A percentile compares a stretch with the other conserved stretches of the same genome.
These are phyloP conservation scores for Gambelia wislizenii DNA, from an alignment of 2,797 vertebrate genomes.

Conservation along the genomic window DNA sequence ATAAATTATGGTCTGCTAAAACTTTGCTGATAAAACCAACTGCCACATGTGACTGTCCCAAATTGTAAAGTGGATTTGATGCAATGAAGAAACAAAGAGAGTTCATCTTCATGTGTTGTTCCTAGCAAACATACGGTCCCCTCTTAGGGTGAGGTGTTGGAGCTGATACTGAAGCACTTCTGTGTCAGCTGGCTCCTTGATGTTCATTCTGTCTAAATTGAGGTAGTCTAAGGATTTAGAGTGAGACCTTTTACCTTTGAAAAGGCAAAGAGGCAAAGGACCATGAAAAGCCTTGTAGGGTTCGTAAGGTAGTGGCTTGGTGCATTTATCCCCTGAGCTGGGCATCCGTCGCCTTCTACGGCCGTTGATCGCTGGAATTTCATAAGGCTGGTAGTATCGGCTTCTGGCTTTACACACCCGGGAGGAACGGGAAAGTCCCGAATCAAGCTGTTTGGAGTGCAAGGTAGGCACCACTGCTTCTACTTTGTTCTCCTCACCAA, in stretches of 20 bases:
- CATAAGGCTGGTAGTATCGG: constrained; percentile 94
- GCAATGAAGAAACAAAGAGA: constrained; percentile 60
- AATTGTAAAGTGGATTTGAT: constrained; percentile 55
- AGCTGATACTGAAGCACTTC: constrained; percentile 95
- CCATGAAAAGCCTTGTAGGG: constrained; percentile 86
- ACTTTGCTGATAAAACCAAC: constrained; percentile 69
- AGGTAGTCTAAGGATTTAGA: constrained; percentile 99
- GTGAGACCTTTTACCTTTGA: constrained; percentile 92
- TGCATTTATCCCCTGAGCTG: constrained; percentile 92
- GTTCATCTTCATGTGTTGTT: constrained; percentile 88
- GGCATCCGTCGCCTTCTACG: constrained; percentile 90
- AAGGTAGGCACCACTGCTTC: constrained; percentile 78
- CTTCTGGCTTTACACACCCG: constrained; percentile 89
- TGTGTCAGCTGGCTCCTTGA: constrained; percentile 93
- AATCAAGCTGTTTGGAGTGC: constrained; percentile 83
- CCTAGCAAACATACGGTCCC: constrained; percentile 89
- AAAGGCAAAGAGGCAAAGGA: constrained; percentile 90
- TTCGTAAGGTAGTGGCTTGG: constrained; percentile 86
- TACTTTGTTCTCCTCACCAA: constrained; percentile 81
- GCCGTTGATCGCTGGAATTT: constrained; percentile 91
- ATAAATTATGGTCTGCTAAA: constrained; percentile 66
- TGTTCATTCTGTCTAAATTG: constrained; percentile 95
- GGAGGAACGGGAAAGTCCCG: constrained; percentile 86
- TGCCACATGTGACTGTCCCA: constrained; percentile 45
- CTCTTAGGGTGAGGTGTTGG: constrained; percentile 92